Evolutionary conservation across 2,113 vertebrate genomes (phyloP).

Genomic region (Eleginops maclovinus): DNA sequence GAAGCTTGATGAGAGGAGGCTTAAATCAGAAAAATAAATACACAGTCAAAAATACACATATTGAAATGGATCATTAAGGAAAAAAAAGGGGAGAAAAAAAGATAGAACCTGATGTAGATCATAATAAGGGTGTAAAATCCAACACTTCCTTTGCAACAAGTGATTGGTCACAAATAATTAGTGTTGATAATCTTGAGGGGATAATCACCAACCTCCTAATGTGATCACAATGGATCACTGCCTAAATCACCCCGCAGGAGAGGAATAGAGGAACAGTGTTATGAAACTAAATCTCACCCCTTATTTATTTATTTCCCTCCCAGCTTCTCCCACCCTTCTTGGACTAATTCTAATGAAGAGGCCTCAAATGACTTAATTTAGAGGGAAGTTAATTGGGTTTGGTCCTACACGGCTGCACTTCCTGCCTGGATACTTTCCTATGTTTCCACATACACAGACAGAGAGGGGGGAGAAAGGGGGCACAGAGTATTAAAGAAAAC

Average conservation of each 20-base stretch:
- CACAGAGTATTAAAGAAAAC: conserved; percentile 54
- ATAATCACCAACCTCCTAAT: conserved; percentile 64
- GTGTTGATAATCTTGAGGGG: conserved; percentile 53
- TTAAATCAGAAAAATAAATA: background rate
- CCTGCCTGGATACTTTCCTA: conserved; percentile 88
- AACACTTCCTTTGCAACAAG: conserved; percentile 51
- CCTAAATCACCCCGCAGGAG: conserved; percentile 72
- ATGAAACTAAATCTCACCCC: conserved; percentile 70
- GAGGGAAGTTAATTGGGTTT: conserved; percentile 93
- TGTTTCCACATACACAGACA: conserved; percentile 72
- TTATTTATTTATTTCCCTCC: conserved; percentile 70
- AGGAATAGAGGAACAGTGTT: conserved; percentile 43
- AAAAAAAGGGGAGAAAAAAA: background rate
- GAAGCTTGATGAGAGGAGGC: background rate
- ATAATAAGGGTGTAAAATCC: conserved; percentile 18
- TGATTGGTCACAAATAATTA: conserved; percentile 64
- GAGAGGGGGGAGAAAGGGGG: background rate
- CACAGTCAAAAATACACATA: background rate
- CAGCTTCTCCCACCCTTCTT: conserved; percentile 57
- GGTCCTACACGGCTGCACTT: conserved; percentile 89
- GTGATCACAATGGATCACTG: conserved; percentile 60
- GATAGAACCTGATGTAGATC: background rate
- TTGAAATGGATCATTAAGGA: background rate
- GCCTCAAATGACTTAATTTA: conserved; percentile 88
- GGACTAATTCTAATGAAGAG: conserved; percentile 87